phyloP scores from a whole-genome alignment of 2,888 invertebrate genomes.

The Drosophila meridiana region DNA sequence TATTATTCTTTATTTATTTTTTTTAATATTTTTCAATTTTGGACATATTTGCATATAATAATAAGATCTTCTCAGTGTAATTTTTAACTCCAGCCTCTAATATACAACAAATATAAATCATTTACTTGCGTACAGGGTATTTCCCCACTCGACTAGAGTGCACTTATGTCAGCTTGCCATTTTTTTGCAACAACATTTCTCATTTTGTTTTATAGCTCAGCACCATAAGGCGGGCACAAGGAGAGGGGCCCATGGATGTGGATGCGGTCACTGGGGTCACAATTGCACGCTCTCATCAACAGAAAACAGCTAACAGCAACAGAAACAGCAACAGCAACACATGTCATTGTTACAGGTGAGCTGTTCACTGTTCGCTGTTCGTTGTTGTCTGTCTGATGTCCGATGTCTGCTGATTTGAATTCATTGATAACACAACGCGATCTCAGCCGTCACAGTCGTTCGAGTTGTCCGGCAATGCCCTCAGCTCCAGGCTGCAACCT shows the following conservation, averaged over 20 bases:
- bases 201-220: slow-evolving; percentile 76
- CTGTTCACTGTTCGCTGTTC: slow-evolving; percentile 30
- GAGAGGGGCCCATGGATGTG: neutral
- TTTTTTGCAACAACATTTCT: slow-evolving; percentile 73
- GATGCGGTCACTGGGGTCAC: slow-evolving; percentile 56
- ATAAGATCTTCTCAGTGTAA: neutral
- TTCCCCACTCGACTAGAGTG: slow-evolving; percentile 3
- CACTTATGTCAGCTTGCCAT: neutral
- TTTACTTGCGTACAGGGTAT: neutral
- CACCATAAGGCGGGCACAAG: slow-evolving; percentile 14
- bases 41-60: too few species aligned
- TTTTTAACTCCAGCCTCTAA: neutral
- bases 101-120: neutral
- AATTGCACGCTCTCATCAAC: slow-evolving; percentile 39
- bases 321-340: slow-evolving; percentile 60
- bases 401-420: slow-evolving; percentile 67
- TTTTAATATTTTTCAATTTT: too few species aligned
- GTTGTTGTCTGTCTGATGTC: slow-evolving; percentile 9
- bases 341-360: slow-evolving; percentile 78
- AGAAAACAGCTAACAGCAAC: slow-evolving; percentile 16
- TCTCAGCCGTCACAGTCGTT: slow-evolving; percentile 51
- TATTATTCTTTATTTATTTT: too few species aligned
- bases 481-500: slow-evolving; percentile 3
- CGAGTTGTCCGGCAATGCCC: slow-evolving; percentile 50
- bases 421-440: slow-evolving; percentile 66